Evolutionary conservation across 1,140 invertebrate genomes (phyloP), one percentile per base, ranked within the genome.

Genomic region (Lepidostoma basale): DNA sequence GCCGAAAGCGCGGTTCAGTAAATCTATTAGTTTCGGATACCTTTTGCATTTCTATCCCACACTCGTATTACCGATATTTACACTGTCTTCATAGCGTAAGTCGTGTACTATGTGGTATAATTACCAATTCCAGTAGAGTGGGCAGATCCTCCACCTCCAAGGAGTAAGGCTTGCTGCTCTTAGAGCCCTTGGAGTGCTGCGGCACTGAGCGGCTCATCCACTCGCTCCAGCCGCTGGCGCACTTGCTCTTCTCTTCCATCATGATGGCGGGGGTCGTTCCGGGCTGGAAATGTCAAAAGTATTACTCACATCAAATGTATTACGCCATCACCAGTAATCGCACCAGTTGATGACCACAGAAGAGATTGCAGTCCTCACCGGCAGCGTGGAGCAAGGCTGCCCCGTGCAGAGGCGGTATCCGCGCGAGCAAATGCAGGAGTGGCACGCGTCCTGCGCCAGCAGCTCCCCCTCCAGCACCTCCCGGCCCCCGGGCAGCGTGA

Each of bases 381-480:
- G 56, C 25, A 60, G 23, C 5, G 56, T 60, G 14, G 77, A 77
- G 72, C 90, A 92, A 8, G 90, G 88, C 44, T 86, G 83, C 12
- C 92, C 91, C 67, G 84, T 87, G 72, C 92, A 93, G 0, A 88
- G 81, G 71, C 87, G 85, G 62, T 87, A 84, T 1, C 88, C 86
- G 62, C 88, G 84, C 6, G 87, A 89, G 70, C 92, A 94, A 63
- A 85, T 86, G 74, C 93, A 95, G 0, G 86, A 88, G 72, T 93
- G 90, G 77, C 92, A 96, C 0, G 83, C 84, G 75, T 93, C 90
- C 63, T 88, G 85, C 62, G 87, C 85, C 0, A 94, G 85, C 16
- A 89, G 68, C 75, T 95, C 92, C 5, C 93, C 93, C 78, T 95
- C 92, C 62, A 89, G 88, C 73, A 90, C 89, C 5, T 82, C 79